phyloP scores from a whole-genome alignment of 2,888 invertebrate species.

The Cantharis lateralis region DNA sequence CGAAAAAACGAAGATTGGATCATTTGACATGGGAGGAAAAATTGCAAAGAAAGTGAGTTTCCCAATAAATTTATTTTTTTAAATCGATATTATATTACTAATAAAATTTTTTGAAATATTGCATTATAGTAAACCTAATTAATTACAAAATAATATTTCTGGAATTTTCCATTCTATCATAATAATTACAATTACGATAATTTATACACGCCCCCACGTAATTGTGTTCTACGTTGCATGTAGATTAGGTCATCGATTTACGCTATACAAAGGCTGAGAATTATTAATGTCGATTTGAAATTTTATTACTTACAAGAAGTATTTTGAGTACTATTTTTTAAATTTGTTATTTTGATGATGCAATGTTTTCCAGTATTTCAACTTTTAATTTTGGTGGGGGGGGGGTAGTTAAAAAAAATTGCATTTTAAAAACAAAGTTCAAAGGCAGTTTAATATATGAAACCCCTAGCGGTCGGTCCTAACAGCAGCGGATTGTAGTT shows the following conservation, averaged over 20 bases:
- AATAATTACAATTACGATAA: background rate
- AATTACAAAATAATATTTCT: background rate
- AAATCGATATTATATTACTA: background rate
- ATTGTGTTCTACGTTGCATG: background rate
- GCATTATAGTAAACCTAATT: too few relatives aligned
- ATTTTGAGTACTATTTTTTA: too few relatives aligned
- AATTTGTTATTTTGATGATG: background rate
- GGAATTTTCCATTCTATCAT: background rate
- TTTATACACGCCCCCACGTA: background rate
- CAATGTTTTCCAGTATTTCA: background rate
- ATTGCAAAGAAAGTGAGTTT: slow-evolving; percentile 80
- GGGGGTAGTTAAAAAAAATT: too few relatives aligned
- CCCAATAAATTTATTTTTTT: background rate
- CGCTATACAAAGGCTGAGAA: background rate
- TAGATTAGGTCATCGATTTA: background rate
- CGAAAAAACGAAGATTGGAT: slow-evolving; percentile 77
- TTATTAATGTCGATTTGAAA: background rate
- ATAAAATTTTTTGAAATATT: too few relatives aligned
- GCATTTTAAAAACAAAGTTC: too few relatives aligned
- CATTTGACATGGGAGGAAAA: slow-evolving; percentile 87
- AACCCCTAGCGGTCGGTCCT: too few relatives aligned
- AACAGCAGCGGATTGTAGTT: too few relatives aligned
- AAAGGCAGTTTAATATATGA: too few relatives aligned
- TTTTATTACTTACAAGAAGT: background rate
- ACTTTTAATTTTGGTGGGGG: too few relatives aligned